A percentile compares a stretch with the other conserved stretches of the same genome.
Conservation (phyloP, 2,113 vertebrate genomes). For the Martes martes region DNA sequence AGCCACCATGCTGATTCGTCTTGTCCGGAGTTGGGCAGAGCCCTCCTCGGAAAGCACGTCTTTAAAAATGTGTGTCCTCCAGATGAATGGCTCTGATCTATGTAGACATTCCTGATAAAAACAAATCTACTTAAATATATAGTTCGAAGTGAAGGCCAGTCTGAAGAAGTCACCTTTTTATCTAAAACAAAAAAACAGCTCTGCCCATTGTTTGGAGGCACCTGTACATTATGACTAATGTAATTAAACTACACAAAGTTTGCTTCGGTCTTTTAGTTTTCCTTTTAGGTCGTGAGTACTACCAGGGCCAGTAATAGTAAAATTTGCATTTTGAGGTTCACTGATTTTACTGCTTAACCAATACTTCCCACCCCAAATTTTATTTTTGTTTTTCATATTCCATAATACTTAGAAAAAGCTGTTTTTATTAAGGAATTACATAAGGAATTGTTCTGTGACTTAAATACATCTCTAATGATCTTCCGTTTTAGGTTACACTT, state of each 20-base stretch:
- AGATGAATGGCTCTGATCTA: background rate
- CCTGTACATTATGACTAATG: background rate
- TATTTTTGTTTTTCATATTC: background rate
- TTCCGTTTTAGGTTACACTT: background rate
- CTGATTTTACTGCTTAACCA: background rate
- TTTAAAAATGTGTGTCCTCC: background rate
- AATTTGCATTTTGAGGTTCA: conserved; percentile 11
- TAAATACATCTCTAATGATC: background rate
- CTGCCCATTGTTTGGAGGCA: background rate
- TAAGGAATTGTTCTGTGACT: conserved; percentile 8
- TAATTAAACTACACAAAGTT: background rate
- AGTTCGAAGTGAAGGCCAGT: background rate
- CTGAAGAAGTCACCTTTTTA: background rate
- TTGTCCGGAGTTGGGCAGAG: background rate
- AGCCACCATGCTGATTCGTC: background rate
- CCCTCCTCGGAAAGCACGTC: background rate
- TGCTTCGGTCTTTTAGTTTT: background rate
- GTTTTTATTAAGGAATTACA: background rate
- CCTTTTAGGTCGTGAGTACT: background rate
- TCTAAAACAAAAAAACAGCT: background rate
- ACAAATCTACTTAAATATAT: background rate
- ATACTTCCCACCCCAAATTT: background rate
- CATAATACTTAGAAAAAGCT: background rate
- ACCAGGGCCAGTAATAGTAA: background rate
- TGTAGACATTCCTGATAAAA: background rate